These are phyloP conservation scores for Cheilinus undulatus DNA, from an alignment of 2,113 vertebrate genomes.

Conservation along the genomic window DNA sequence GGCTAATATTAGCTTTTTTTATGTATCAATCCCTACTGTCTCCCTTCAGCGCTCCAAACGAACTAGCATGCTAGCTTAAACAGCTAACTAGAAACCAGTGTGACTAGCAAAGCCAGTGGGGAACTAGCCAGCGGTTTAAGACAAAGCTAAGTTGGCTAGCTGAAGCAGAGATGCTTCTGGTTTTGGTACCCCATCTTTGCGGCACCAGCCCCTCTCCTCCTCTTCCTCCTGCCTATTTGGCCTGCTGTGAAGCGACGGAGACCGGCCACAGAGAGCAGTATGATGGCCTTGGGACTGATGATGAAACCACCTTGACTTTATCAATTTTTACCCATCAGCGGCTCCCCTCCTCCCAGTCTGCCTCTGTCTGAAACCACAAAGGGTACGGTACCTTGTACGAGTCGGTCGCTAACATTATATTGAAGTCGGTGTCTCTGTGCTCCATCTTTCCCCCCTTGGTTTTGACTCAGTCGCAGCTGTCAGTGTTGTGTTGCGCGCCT, in stretches of 20 bases:
- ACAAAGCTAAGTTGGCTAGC: neutral
- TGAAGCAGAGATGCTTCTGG: slow-evolving; percentile 31
- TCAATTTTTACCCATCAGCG: slow-evolving; percentile 39
- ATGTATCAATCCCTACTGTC: slow-evolving; percentile 35
- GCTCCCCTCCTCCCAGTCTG: neutral
- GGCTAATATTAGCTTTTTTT: slow-evolving; percentile 70
- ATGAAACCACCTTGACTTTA: slow-evolving; percentile 80
- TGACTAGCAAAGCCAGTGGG: slow-evolving; percentile 18
- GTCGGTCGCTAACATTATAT: slow-evolving; percentile 92
- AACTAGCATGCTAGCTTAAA: slow-evolving; percentile 51
- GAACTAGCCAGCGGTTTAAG: neutral
- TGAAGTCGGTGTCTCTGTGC: slow-evolving; percentile 88
- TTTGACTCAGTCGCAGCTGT: slow-evolving; percentile 74
- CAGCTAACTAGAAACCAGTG: slow-evolving; percentile 42
- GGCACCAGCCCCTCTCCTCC: slow-evolving; percentile 33
- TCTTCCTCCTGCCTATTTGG: slow-evolving; percentile 41
- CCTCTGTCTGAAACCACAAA: neutral
- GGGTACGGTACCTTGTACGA: slow-evolving; percentile 92
- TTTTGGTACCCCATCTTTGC: slow-evolving; percentile 26
- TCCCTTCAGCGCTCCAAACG: slow-evolving; percentile 5
- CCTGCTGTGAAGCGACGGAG: slow-evolving; percentile 52
- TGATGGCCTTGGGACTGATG: slow-evolving; percentile 79
- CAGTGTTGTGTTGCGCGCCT: slow-evolving; percentile 72
- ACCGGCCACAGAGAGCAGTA: slow-evolving; percentile 51
- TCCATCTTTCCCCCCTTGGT: slow-evolving; percentile 87